Evolutionary conservation across 2,797 vertebrate species (phyloP), one percentile per base, ranked within the genome.

Genomic region (Sparidentex hasta): DNA sequence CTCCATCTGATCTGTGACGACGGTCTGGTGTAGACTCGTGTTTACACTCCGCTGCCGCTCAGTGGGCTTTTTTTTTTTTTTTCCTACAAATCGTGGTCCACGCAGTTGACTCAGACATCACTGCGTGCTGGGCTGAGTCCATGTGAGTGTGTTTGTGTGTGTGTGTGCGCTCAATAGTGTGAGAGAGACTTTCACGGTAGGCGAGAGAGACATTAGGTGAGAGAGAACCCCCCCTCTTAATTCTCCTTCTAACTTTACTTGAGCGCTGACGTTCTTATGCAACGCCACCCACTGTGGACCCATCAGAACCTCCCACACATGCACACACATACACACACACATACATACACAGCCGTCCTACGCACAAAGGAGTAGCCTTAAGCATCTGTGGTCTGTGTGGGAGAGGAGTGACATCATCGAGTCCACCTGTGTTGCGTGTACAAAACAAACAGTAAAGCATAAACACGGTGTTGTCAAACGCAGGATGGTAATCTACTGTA

Each of bases 361-460:
- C 90, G 85, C 89, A 80, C 38, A 77, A 77, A 56, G 62, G 78
- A 87, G 74, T 73, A 78, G 81, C 92, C 81, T 87, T 69, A 44
- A 89, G 88, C 89, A 80, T 90, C 80, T 82, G 72, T 81, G 80
- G 67, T 84, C 47, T 87, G 89, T 69, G 91, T 90, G 81, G 88
- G 91, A 76, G 88, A 72, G 50, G 29, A 82, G 71, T 89, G 91
- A 90, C 90, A 86, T 90, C 90, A 90, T 74, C 47, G 58, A 58
- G 62, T 85, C 86, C 90, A 91, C 86, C 86, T 91, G 82, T 78
- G 72, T 67, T 73, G 62, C 65, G 43, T 76, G 61, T 80, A 62
- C 77, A 76, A 74, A 85, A 87, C 81, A 87, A 83, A 83, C 69
- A 74, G 29, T 0, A 25, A 18, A 50, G 16, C 14, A 76, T 65